A percentile compares a stretch with the other conserved stretches of the same genome.
These are phyloP conservation scores for Eciton burchellii DNA, from an alignment of 1,140 invertebrate genomes.

Conservation along the genomic window DNA sequence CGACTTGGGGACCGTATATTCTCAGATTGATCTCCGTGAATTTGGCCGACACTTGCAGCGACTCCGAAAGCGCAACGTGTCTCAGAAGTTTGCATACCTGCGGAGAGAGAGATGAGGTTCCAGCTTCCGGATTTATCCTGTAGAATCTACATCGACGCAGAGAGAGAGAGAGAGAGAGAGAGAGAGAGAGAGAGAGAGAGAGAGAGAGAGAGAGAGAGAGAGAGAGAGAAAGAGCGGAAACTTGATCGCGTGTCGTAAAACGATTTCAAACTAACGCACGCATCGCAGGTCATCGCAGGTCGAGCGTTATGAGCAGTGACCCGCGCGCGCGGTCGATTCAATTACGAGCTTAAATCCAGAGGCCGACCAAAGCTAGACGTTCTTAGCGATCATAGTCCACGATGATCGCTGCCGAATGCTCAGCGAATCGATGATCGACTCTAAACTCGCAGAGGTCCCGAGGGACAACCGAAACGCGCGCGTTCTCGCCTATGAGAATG, in stretches of 20 bases:
- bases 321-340: background rate
- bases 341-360: background rate
- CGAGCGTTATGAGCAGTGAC: background rate
- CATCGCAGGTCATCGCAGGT: background rate
- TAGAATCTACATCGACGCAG: no score
- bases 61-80: conserved; percentile 97
- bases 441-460: no score
- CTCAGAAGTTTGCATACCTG: conserved; percentile 98
- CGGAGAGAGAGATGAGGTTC: conserved; percentile 57
- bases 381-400: conserved; percentile 5
- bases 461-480: no score
- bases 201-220: no score
- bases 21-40: conserved; percentile 97
- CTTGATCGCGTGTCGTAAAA: background rate
- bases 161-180: no score
- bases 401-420: background rate
- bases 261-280: background rate
- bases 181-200: no score
- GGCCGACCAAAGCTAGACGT: background rate
- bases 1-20: conserved; percentile 97
- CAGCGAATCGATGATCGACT: background rate
- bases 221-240: no score
- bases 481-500: background rate
- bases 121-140: no score
- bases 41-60: conserved; percentile 97